A percentile compares a stretch with the other conserved stretches of the same genome.
Evolutionary conservation across 2,797 vertebrate genomes (phyloP).

Genomic region (Anolis apletophallus): DNA sequence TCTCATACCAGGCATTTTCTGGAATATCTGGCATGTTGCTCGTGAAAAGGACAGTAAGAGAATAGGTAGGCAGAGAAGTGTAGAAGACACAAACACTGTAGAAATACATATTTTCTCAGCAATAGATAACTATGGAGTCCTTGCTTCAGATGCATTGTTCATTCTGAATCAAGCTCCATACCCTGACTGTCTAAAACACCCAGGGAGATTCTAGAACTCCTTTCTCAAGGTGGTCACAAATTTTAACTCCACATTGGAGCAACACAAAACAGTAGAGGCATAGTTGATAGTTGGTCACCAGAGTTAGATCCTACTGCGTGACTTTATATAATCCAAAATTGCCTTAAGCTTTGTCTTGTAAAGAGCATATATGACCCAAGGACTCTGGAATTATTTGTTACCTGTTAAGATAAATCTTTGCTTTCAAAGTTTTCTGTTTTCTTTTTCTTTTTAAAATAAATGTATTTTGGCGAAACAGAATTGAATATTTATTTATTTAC

Average conservation of each 20-base stretch:
- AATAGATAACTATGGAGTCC: neutral
- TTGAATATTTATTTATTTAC: neutral
- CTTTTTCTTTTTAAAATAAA: no score
- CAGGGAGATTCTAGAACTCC: neutral
- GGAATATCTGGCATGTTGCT: neutral
- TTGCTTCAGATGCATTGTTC: neutral
- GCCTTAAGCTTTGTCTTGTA: neutral
- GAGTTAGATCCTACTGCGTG: neutral
- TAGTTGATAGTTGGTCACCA: neutral
- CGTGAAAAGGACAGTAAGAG: neutral
- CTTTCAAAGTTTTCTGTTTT: neutral
- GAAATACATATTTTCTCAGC: neutral
- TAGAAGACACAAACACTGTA: neutral
- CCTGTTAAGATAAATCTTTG: neutral
- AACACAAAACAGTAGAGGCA: neutral
- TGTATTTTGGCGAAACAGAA: neutral
- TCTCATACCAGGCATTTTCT: neutral
- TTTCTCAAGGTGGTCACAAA: neutral
- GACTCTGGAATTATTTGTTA: neutral
- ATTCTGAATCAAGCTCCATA: neutral
- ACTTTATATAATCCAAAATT: neutral
- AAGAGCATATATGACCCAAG: neutral
- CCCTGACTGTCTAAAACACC: neutral
- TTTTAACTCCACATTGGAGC: neutral
- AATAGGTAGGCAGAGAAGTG: neutral